Base-by-base conservation (phyloP, 2,113 vertebrate genomes). In the Azemiops feae region DNA sequence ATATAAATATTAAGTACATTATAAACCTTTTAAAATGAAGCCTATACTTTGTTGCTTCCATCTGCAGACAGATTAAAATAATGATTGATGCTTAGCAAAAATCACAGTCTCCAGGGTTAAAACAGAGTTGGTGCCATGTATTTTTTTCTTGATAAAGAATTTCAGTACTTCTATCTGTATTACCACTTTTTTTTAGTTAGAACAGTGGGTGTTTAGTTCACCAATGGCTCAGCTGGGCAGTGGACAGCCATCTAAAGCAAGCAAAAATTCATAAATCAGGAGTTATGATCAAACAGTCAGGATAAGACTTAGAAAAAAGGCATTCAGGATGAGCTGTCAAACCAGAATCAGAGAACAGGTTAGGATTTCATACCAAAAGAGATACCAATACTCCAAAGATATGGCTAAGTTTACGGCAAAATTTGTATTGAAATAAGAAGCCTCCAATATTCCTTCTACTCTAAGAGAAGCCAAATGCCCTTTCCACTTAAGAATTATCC, bases 1-100 rank as follows among this genome's bases (percentile, higher is more conserved):
- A 93, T 93, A 92, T 58, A 96, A 95, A 95, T 95, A 95, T 96
- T 95, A 96, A 39, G 25, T n/a, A 95, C 47, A 9, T 60, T 90
- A 54, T 64, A 93, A 54, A 9, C 47, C 91, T 27, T 27, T 87
- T 58, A 93, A 94, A 95, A 94, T 1, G 0, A 64, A 95, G 57
- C 94, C n/a, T 92, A 91, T 91, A 96, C 60, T 74, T 86, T n/a
- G 25, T 43, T 91, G n/a, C 93, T 94, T 95, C 52, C 94, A 95
- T 94, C 43, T 91, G 91, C 92, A 95, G 1, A 85, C 85, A 91
- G 89, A 95, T 95, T 94, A 92, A 95, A 96, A 96, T 69, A 93
- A 34, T 34, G 95, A 58, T 90, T 45, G 87, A 9, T 81, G 22
- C 52, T 57, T 97, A 85, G 89, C 18, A 96, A 95, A 74, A 92